A percentile compares a stretch with the other conserved stretches of the same genome.
Conservation (phyloP, 2,113 vertebrate species). For the Pristiophorus japonicus region DNA sequence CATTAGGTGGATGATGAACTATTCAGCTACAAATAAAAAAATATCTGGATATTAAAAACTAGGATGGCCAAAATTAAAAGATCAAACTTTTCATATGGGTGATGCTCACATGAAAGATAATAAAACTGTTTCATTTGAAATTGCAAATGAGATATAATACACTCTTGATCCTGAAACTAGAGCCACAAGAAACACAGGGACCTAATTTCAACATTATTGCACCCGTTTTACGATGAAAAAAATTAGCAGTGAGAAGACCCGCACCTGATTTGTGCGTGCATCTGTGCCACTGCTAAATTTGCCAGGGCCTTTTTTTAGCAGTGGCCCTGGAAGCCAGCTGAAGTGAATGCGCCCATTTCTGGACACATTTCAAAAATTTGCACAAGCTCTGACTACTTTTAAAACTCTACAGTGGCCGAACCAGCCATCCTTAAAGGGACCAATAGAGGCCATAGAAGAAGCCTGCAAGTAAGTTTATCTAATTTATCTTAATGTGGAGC, state of each 20-base stretch:
- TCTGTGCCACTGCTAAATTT: neutral
- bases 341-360: neutral
- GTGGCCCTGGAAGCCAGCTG: neutral
- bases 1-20: conserved; percentile 29
- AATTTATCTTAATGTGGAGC: neutral
- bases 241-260: neutral
- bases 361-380: neutral
- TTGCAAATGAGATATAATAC: neutral
- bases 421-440: neutral
- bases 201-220: neutral
- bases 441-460: neutral
- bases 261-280: neutral
- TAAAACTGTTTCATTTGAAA: conserved; percentile 17
- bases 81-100: neutral
- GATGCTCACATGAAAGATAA: conserved; percentile 3
- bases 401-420: neutral
- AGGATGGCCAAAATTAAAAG: conserved; percentile 6
- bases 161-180: neutral
- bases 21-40: conserved; percentile 21
- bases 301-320: neutral
- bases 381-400: neutral
- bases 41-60: conserved; percentile 15
- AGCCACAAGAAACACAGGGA: neutral
- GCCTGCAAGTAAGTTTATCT: neutral
- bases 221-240: neutral